Evolutionary conservation across 2,888 invertebrate genomes (phyloP).

Genomic region (Diaperis boleti): DNA sequence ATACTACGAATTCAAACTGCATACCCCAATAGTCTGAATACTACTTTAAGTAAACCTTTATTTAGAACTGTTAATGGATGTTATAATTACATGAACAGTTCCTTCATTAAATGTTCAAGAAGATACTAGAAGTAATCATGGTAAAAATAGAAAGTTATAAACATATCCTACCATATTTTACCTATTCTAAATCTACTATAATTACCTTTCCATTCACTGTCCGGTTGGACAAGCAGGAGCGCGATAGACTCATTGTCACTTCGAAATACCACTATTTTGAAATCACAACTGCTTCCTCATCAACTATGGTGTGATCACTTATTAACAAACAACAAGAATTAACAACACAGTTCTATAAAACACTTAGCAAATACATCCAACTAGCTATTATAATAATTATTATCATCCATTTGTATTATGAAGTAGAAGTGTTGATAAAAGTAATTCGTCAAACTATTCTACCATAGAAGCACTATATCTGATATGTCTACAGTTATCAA

Average conservation of each 20-base stretch:
- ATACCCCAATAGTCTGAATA: no score
- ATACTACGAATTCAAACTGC: no score
- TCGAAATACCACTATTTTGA: slow-evolving; percentile 36
- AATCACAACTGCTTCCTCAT: slow-evolving; percentile 35
- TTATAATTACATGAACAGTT: no score
- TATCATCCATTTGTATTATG: slow-evolving; percentile 49
- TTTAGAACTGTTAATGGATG: no score
- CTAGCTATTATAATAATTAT: slow-evolving; percentile 49
- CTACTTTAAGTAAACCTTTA: no score
- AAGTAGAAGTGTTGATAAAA: slow-evolving; percentile 29
- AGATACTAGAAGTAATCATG: no score
- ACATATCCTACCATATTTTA: neutral
- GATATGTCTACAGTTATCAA: slow-evolving; percentile 51
- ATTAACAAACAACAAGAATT: slow-evolving; percentile 41
- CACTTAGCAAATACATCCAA: slow-evolving; percentile 41
- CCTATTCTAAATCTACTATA: slow-evolving; percentile 41
- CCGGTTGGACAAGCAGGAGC: slow-evolving; percentile 58
- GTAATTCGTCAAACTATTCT: slow-evolving; percentile 41
- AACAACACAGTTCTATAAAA: slow-evolving; percentile 40
- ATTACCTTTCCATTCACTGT: slow-evolving; percentile 61
- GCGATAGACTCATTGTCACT: slow-evolving; percentile 57
- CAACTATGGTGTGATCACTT: slow-evolving; percentile 44
- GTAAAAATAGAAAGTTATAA: no score
- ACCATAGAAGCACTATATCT: slow-evolving; percentile 47
- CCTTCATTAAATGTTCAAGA: no score